Evolutionary conservation across 1,140 invertebrate genomes (phyloP).

Genomic region (Formica selysi): DNA sequence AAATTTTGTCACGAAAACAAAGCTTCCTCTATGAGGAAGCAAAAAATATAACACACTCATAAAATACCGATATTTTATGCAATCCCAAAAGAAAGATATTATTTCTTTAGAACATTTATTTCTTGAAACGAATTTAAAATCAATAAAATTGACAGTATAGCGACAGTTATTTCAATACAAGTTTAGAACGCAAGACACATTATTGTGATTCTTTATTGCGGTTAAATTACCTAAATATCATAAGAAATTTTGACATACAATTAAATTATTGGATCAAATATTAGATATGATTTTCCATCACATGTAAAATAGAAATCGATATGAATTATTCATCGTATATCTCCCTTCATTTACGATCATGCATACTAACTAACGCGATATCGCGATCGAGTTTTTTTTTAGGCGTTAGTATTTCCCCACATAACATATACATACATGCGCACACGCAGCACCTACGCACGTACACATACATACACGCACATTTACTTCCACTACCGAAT

Average conservation of each 20-base stretch:
- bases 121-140: not conserved
- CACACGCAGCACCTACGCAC: not conserved
- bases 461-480: not conserved
- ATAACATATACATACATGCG: not conserved
- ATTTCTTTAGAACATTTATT: not conserved
- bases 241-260: not conserved
- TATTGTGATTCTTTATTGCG: constrained; percentile 1
- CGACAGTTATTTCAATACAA: not conserved
- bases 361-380: constrained; percentile 25
- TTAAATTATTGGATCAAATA: constrained; percentile 5
- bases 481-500: constrained; percentile 28
- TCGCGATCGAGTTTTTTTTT: constrained; percentile 16
- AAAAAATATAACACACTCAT: not conserved
- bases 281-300: constrained; percentile 13
- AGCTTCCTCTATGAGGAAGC: too few species aligned
- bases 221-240: not conserved
- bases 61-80: constrained; percentile 8
- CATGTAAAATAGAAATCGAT: constrained; percentile 5
- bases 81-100: not conserved
- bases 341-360: not conserved
- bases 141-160: not conserved
- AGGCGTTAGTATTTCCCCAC: not conserved
- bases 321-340: constrained; percentile 38
- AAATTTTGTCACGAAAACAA: too few species aligned
- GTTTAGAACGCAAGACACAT: not conserved